Evolutionary conservation across 2,888 invertebrate genomes (phyloP), one percentile per base, ranked within the genome.

Genomic region (Lycophotia porphyrea): DNA sequence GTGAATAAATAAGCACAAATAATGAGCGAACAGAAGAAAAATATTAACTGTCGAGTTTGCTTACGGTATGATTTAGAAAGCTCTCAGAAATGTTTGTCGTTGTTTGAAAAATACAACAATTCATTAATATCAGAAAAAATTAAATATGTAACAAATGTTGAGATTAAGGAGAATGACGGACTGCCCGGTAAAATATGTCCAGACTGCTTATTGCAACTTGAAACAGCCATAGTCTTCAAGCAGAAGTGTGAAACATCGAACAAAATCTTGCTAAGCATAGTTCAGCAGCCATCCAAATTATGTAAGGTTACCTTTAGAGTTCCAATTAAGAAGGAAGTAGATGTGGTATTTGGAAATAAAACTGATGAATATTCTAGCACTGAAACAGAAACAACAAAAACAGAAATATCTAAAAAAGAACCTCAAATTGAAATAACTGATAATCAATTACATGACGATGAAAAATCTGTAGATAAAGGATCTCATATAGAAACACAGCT

Each of bases 171-270:
- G 80, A 90, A 88, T 11, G 96, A 96, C 80, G 93, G 93, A 1
- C 88, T 94, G n/a, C 95, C 96, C 0, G 88, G 91, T 44, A 90
- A 82, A 80, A 95, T 96, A 83, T 96, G 96, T 81, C 88, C 89
- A 1, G 85, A 87, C 15, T 96, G 96, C 82, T 90, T 94, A 24
- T 49, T 91, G 11, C 93, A 94, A 72, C 89, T 96, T 1, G 93
- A 95, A 70, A 90, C 88, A 4, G 93, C 94, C 1, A 76, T 94
- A 13, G 88, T 88, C 39, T 96, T 96, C 77, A 95, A 93, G 83
- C 86, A 89, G 31, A 94, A 93, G 79, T 96, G 96, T 85, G 92
- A 93, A 80, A 89, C 78, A 55, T 93, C 95, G 0, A 90, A 95
- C 77, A 79, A 85, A 21, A 82, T 93, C 27, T 86, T 95, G 44